Base-by-base conservation (phyloP, 2,113 vertebrate species). In the Stictonetta naevosa region DNA sequence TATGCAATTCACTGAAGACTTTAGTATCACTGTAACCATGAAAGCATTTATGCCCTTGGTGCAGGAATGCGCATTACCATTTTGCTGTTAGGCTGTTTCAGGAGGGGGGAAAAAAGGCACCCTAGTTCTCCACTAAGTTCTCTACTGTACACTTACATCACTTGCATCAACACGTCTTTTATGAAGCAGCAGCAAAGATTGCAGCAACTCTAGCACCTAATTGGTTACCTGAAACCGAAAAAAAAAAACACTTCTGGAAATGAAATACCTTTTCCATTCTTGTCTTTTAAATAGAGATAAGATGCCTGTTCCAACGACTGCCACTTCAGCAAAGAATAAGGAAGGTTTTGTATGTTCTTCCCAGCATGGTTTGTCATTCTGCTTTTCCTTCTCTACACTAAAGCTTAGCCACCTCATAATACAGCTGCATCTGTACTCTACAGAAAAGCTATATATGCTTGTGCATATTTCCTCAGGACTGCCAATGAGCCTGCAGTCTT, bases 161-260 rank as follows among this genome's bases (percentile, higher is more conserved):
- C 86, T 63, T 96, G 92, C n/a, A 90, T 55, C 68, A 67, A 93
- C 91, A 64, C 16, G 88, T 68, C 64, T 86, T 36, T 58, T 42
- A 63, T 92, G 73, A 42, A 86, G 31, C 38, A 78, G 68, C 8
- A 84, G 46, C 22, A 55, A 69, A 83, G 19, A 8, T 93, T 83
- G 74, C 85, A 96, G 77, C 8, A 92, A 55, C 75, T 90, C 53
- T 50, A 91, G 46, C 20, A 91, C 20, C 29, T 5, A 21, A 88
- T 25, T 72, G 52, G 62, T 18, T 88, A 59, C 52, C 60, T 55
- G 31, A 40, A 26, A 48, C 7, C 13, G 63, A 88, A 62, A 63
- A 88, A 69, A 20, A 67, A 87, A 69, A 67, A 85, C 8, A 91
- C 5, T 63, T 40, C 28, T 84, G 69, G 74, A 94, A 83, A 44